Evolutionary conservation across 2,797 vertebrate genomes (phyloP).

Genomic region (Champsocephalus esox): DNA sequence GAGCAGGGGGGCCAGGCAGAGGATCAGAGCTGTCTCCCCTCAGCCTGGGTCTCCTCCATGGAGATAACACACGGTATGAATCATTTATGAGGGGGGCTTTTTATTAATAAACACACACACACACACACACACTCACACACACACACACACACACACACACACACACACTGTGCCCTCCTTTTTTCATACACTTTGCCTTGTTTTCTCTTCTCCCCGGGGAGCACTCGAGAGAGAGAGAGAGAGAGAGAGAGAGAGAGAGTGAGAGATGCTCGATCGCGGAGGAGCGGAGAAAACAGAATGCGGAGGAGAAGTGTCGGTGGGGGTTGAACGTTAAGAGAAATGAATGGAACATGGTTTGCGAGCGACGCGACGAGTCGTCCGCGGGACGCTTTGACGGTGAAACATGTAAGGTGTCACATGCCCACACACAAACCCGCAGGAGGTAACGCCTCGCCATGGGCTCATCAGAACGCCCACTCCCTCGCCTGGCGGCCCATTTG

Average conservation of each 20-base stretch:
- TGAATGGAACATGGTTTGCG: constrained; percentile 10
- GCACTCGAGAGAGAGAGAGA: constrained; percentile 18
- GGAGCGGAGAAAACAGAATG: constrained; percentile 34
- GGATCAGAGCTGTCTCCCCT: constrained; percentile 72
- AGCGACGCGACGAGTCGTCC: constrained; percentile 69
- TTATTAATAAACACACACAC: constrained; percentile 69
- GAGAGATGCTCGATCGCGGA: constrained; percentile 16
- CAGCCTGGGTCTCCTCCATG: constrained; percentile 63
- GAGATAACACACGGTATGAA: constrained; percentile 72
- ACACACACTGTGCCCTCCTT: constrained; percentile 41
- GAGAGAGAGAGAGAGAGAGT: too few relatives aligned
- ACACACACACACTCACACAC: constrained; percentile 47
- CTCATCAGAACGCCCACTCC: constrained; percentile 38
- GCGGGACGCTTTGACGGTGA: constrained; percentile 67
- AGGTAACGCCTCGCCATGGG: constrained; percentile 33
- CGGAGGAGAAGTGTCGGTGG: constrained; percentile 32
- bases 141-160: constrained; percentile 30
- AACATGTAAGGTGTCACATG: constrained; percentile 67
- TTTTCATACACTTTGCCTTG: constrained; percentile 57
- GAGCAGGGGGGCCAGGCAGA: constrained; percentile 58
- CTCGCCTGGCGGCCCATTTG: constrained; percentile 53
- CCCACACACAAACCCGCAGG: constrained; percentile 43
- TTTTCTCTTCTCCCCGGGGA: constrained; percentile 48
- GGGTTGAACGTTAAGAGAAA: constrained; percentile 63
- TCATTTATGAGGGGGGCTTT: constrained; percentile 71